phyloP scores from a whole-genome alignment of 1,140 invertebrate genomes.

The Drosophila orosa region DNA sequence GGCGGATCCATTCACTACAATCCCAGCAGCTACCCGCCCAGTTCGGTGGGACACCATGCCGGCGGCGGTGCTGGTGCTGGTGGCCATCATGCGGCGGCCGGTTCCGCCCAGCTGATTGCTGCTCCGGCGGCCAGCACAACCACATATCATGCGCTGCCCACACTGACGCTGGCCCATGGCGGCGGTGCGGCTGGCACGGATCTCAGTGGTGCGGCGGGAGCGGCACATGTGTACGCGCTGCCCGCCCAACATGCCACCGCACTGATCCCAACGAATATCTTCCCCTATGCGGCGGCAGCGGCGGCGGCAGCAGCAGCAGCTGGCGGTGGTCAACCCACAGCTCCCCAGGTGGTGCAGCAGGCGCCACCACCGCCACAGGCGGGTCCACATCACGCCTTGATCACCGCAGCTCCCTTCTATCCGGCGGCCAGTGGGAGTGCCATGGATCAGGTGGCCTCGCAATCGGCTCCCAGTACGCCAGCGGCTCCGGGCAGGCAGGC shows the following conservation, averaged over 20 bases:
- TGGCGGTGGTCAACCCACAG: constrained; percentile 45
- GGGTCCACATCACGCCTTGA: constrained; percentile 69
- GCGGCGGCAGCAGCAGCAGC: constrained; percentile 45
- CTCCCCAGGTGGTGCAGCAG: constrained; percentile 48
- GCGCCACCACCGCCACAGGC: constrained; percentile 46
- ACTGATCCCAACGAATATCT: constrained; percentile 79
- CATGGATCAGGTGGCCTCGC: constrained; percentile 55
- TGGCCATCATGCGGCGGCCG: constrained; percentile 62
- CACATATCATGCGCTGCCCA: constrained; percentile 83
- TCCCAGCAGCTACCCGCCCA: constrained; percentile 60
- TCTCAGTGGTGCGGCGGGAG: constrained; percentile 67
- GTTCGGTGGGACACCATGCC: constrained; percentile 37
- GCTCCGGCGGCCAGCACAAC: constrained; percentile 59
- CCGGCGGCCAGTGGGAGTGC: constrained; percentile 45
- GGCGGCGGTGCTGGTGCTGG: constrained; percentile 16
- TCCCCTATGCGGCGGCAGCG: constrained; percentile 72
- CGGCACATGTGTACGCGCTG: constrained; percentile 77
- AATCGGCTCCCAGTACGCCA: constrained; percentile 81
- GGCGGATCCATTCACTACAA: constrained; percentile 74
- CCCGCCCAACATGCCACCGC: constrained; percentile 78
- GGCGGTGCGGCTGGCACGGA: constrained; percentile 62
- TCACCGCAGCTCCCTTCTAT: constrained; percentile 74
- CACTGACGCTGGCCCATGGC: constrained; percentile 75
- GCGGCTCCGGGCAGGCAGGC: constrained; percentile 69
- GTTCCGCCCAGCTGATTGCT: constrained; percentile 55